These are phyloP conservation scores for Gila robusta DNA, from an alignment of 2,797 vertebrate species.

Conservation along the genomic window DNA sequence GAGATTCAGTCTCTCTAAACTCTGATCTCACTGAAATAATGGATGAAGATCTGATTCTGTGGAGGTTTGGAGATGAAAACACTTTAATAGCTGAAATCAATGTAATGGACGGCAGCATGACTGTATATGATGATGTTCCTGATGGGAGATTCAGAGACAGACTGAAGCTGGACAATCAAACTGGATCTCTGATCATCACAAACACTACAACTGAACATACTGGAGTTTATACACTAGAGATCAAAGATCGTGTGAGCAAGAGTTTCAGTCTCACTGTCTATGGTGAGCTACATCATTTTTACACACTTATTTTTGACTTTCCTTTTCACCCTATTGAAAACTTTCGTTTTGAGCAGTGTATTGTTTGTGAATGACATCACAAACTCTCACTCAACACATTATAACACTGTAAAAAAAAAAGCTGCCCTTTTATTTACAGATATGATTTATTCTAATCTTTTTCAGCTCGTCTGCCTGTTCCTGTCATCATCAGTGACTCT, in stretches of 20 bases:
- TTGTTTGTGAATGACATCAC: neutral
- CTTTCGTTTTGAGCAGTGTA: neutral
- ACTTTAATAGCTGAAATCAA: neutral
- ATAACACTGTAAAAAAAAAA: neutral
- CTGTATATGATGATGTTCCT: neutral
- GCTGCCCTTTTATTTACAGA: too few relatives aligned
- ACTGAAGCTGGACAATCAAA: neutral
- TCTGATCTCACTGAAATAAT: neutral
- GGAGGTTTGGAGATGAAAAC: neutral
- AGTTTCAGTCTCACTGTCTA: neutral
- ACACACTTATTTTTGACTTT: neutral
- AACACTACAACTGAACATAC: neutral
- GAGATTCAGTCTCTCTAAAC: neutral
- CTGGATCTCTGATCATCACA: neutral
- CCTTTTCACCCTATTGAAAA: neutral
- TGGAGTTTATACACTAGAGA: rapidly evolving
- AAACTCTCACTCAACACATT: neutral
- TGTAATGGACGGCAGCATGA: rapidly evolving
- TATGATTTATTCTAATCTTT: neutral
- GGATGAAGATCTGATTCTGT: neutral
- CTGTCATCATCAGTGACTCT: neutral
- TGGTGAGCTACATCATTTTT: neutral
- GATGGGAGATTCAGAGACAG: constrained; percentile 5
- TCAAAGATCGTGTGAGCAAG: rapidly evolving
- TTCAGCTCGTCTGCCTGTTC: neutral